Percentiles rank a stretch among this genome's conserved stretches.
Conservation (phyloP, 2,113 vertebrate genomes). For the Neogale vison region DNA sequence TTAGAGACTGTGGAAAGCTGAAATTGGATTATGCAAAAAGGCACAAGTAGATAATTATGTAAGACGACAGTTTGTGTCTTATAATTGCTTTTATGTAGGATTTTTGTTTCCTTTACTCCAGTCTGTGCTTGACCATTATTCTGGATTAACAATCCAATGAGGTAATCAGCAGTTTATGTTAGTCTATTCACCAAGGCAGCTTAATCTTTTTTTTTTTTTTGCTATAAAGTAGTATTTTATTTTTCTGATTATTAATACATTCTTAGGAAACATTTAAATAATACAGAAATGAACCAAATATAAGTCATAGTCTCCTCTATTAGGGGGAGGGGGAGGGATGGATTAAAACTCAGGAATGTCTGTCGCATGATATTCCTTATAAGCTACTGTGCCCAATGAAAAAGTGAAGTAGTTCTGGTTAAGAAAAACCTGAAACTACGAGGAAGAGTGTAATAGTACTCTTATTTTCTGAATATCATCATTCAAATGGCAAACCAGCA, state of each 20-base stretch:
- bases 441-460: not conserved
- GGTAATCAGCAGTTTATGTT: not conserved
- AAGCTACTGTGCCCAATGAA: not conserved
- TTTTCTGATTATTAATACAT: not conserved
- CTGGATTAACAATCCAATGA: not conserved
- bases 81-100: not conserved
- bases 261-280: not conserved
- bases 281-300: not conserved
- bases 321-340: not conserved
- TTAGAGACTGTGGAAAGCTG: not conserved
- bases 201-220: not conserved
- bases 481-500: not conserved
- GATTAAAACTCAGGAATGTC: not conserved
- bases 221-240: not conserved
- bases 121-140: not conserved
- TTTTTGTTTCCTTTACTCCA: not conserved
- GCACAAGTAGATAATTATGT: not conserved
- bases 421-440: not conserved
- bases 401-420: not conserved
- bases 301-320: not conserved
- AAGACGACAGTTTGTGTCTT: not conserved
- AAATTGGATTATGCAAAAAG: not conserved
- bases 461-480: not conserved
- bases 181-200: not conserved
- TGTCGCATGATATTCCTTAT: not conserved